Conservation (phyloP, 2,113 vertebrate species). For the Tenrec ecaudatus region DNA sequence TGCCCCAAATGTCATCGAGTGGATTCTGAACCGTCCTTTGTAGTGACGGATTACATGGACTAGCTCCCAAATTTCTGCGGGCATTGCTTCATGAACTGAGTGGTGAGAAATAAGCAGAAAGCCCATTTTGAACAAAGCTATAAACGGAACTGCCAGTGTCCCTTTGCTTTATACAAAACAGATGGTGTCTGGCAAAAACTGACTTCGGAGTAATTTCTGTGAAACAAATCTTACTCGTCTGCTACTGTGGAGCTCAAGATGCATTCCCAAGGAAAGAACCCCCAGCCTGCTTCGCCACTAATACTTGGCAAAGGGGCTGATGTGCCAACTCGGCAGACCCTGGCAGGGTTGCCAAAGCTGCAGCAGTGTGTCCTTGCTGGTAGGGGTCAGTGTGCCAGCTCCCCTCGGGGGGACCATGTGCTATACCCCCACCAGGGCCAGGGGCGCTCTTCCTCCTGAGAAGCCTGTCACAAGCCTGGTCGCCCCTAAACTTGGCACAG, state of each 20-base stretch:
- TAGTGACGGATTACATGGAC: not conserved
- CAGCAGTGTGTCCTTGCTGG: not conserved
- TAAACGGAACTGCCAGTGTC: slow-evolving; percentile 18
- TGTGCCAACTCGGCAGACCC: not conserved
- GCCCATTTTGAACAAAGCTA: slow-evolving; percentile 61
- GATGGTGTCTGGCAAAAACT: slow-evolving; percentile 68
- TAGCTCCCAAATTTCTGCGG: not conserved
- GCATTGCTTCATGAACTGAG: slow-evolving; percentile 12
- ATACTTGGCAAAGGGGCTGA: slow-evolving; percentile 11
- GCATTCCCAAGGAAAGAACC: slow-evolving; percentile 45
- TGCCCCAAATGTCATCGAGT: too few relatives aligned
- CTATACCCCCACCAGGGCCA: not conserved
- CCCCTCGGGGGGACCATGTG: not conserved
- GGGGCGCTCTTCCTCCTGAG: not conserved
- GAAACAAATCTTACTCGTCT: slow-evolving; percentile 64
- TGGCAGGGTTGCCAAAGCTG: not conserved
- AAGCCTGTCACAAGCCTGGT: not conserved
- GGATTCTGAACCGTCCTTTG: not conserved
- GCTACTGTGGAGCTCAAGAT: slow-evolving; percentile 49
- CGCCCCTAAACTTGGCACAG: not conserved
- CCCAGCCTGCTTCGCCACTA: not conserved
- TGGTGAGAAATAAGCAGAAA: slow-evolving; percentile 38
- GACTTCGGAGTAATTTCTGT: slow-evolving; percentile 71
- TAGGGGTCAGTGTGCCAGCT: not conserved
- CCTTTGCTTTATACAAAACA: slow-evolving; percentile 68